A percentile compares a stretch with the other conserved stretches of the same genome.
Conservation (phyloP, 2,888 invertebrate species). For the Netelia fuscicornis region DNA sequence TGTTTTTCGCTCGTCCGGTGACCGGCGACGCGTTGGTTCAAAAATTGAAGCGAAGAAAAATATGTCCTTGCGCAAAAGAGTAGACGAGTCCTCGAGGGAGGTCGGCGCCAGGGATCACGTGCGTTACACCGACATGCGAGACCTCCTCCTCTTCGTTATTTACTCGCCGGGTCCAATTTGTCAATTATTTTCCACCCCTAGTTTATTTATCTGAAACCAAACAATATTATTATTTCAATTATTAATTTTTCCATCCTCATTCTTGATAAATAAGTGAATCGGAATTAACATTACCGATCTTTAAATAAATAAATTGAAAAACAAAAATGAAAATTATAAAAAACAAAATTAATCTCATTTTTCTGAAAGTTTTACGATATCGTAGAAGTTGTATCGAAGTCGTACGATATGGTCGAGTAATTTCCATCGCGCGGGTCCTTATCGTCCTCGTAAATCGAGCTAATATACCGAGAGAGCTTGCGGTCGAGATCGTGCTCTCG, state of each 20-base stretch:
- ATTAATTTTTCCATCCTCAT: too few relatives aligned
- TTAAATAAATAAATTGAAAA: too few relatives aligned
- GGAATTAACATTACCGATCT: too few relatives aligned
- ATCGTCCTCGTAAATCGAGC: conserved; percentile 58
- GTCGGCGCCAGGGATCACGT: conserved; percentile 68
- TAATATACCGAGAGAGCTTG: conserved; percentile 46
- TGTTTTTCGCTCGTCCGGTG: conserved; percentile 44
- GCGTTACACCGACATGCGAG: background rate
- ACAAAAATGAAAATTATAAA: too few relatives aligned
- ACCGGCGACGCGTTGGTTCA: background rate
- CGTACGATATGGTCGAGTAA: background rate
- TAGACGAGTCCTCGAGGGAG: conserved; percentile 67
- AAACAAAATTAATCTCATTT: too few relatives aligned
- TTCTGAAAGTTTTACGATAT: background rate
- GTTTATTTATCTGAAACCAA: too few relatives aligned
- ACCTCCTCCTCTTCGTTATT: conserved; percentile 32
- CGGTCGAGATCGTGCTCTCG: conserved; percentile 42
- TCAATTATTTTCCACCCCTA: background rate
- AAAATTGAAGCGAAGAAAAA: conserved; percentile 19
- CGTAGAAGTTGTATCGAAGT: background rate
- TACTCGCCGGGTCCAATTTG: conserved; percentile 23
- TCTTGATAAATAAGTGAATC: too few relatives aligned
- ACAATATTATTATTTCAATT: too few relatives aligned
- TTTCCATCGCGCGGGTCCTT: conserved; percentile 21
- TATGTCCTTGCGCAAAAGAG: conserved; percentile 39